phyloP scores from a whole-genome alignment of 1,140 invertebrate genomes.

The Euura lappo region DNA sequence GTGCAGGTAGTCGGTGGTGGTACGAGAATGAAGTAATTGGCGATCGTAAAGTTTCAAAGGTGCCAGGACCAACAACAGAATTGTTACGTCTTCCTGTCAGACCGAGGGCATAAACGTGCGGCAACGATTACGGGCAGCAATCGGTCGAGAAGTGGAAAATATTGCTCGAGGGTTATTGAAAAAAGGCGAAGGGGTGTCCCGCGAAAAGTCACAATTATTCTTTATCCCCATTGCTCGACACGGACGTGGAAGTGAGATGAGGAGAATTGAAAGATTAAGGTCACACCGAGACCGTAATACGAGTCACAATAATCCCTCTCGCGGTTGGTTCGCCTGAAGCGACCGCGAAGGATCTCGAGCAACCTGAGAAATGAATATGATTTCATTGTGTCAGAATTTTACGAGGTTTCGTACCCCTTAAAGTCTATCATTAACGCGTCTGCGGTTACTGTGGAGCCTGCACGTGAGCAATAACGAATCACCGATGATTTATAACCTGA shows the following conservation, averaged over 20 bases:
- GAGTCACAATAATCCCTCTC: background rate
- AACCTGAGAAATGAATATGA: slow-evolving; percentile 38
- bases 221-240: background rate
- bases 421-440: slow-evolving; percentile 55
- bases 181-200: background rate
- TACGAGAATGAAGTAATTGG: slow-evolving; percentile 38
- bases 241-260: background rate
- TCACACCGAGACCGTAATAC: background rate
- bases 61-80: slow-evolving; percentile 44
- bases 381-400: slow-evolving; percentile 57
- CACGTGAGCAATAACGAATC: slow-evolving; percentile 40
- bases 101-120: slow-evolving; percentile 1
- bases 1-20: background rate
- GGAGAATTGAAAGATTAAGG: background rate
- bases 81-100: slow-evolving; percentile 33
- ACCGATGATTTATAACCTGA: slow-evolving; percentile 55
- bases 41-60: slow-evolving; percentile 49
- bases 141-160: background rate
- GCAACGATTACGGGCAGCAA: slow-evolving; percentile 30
- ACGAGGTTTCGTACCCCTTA: slow-evolving; percentile 48
- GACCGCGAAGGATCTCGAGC: background rate
- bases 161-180: background rate
- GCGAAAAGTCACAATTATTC: too few relatives aligned
- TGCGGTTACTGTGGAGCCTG: slow-evolving; percentile 33
- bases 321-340: background rate